Evolutionary conservation across 2,888 invertebrate genomes (phyloP).

Genomic region (Hydriomena furcata): DNA sequence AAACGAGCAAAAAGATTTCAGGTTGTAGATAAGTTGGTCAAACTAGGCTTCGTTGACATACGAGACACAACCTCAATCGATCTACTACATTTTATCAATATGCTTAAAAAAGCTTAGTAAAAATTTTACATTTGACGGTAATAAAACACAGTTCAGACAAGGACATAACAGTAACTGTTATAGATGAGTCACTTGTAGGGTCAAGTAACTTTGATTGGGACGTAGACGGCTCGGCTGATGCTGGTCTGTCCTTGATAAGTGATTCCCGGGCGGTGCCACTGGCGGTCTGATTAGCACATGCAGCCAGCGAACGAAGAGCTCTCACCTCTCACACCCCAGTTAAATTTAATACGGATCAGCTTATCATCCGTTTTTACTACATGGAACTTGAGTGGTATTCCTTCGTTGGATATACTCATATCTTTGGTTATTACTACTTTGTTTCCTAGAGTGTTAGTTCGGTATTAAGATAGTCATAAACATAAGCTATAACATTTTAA

Average conservation of each 20-base stretch:
- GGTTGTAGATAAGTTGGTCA: too few relatives aligned
- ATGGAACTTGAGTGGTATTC: too few relatives aligned
- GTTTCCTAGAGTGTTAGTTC: background rate
- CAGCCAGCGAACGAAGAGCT: constrained; percentile 23
- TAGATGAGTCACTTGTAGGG: constrained; percentile 32
- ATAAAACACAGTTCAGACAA: constrained; percentile 9
- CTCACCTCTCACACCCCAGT: constrained; percentile 26
- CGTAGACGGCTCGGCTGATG: constrained; percentile 20
- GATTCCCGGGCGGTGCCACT: too few relatives aligned
- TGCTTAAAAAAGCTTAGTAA: too few relatives aligned
- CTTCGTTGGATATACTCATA: too few relatives aligned
- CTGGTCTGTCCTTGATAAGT: constrained; percentile 31
- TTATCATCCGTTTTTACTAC: background rate
- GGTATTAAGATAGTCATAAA: too few relatives aligned
- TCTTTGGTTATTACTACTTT: constrained; percentile 12
- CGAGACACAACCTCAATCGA: too few relatives aligned
- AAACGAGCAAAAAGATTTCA: too few relatives aligned
- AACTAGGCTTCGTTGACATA: too few relatives aligned
- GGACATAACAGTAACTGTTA: constrained; percentile 22
- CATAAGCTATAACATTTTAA: too few relatives aligned
- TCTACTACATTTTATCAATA: too few relatives aligned
- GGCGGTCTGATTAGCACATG: constrained; percentile 15
- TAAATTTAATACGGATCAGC: constrained; percentile 15
- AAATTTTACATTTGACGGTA: background rate
- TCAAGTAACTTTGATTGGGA: constrained; percentile 34